Evolutionary conservation across 1,140 invertebrate genomes (phyloP), one percentile per base, ranked within the genome.

Genomic region (Euwallacea similis): DNA sequence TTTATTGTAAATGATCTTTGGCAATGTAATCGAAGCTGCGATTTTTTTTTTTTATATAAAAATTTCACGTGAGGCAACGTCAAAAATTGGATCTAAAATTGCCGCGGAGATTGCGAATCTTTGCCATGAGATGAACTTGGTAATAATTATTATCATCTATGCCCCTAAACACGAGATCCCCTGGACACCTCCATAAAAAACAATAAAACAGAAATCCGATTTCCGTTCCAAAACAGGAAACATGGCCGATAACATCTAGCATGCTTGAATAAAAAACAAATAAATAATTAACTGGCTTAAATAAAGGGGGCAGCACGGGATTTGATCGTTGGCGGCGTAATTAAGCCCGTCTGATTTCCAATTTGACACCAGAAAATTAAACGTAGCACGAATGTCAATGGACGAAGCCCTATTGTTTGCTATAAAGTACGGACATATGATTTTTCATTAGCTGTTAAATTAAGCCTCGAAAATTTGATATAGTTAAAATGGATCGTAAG

Each of bases 211-310:
- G 67, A 69, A 69, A 69, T 56, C 60, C 66, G 66, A 69, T 69
- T 69, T 69, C 66, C 66, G 56, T 9, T 69, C 53, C 56, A 42
- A 61, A 65, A 64, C 69, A 71, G 69, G 69, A 71, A 71, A 71
- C 61, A 64, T 60, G 69, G 54, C 50, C 69, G 69, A 71, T 71
- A 71, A 71, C 60, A 71, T 71, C 69, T 60, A 42, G 69, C 69
- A 64, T 59, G 54, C 69, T 54, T 47, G 69, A 71, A 55, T 47
- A 71, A 71, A 71, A 71, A 56, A 64, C 68, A 62, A 71, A 63
- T 64, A 71, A 71, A 71, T 71, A 71, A 71, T 64, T 71, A 71
- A 71, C 56, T 64, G 41, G 42, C 61, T 58, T 56, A 56, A 71
- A 71, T 64, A 64, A 71, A 65, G 56, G 50, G 62, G 54, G 66